A percentile compares a stretch with the other conserved stretches of the same genome.
Conservation (phyloP, 2,888 invertebrate genomes). For the Callinectes sapidus region DNA sequence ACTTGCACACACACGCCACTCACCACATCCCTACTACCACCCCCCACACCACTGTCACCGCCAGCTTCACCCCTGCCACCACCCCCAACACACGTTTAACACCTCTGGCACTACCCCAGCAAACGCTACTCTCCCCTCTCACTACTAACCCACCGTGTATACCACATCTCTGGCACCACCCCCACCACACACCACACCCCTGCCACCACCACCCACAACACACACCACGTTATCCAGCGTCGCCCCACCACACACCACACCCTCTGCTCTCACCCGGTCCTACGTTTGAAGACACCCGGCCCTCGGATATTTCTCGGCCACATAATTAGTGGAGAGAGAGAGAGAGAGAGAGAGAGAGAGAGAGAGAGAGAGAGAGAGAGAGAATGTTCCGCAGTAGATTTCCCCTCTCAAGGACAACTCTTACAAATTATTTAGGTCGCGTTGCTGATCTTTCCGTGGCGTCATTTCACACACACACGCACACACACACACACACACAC, state of each 20-base stretch:
- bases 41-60: neutral
- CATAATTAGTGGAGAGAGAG: no score
- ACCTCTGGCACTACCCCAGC: neutral
- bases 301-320: no score
- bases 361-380: neutral
- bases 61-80: neutral
- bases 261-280: neutral
- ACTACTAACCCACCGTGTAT: neutral
- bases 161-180: neutral
- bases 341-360: no score
- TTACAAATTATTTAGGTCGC: neutral
- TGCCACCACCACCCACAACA: neutral
- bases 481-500: constrained; percentile 3
- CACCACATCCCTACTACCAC: neutral
- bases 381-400: neutral
- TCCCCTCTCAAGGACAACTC: neutral
- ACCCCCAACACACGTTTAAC: neutral
- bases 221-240: neutral
- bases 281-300: neutral
- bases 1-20: neutral
- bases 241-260: neutral
- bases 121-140: neutral
- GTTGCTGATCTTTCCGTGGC: neutral
- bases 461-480: neutral
- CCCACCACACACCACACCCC: neutral